Base-by-base conservation (phyloP, 37 sponge, comb jelly and placozoan genomes). In the Mnemiopsis leidyi region DNA sequence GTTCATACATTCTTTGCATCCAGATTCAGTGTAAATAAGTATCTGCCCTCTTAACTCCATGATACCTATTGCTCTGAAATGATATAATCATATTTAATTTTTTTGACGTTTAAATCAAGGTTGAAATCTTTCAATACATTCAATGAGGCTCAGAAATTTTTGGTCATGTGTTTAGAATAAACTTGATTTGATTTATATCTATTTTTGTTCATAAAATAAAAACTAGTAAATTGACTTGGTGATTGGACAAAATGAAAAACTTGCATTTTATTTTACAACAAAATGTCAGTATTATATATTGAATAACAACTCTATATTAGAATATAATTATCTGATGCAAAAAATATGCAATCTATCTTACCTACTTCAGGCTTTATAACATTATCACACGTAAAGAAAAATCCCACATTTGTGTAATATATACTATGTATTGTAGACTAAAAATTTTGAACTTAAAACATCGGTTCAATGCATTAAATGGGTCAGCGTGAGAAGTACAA, bases 1-100 rank as follows among this genome's bases (percentile, higher is more conserved):
- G 48, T 40, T 85, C 90, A 85, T 85, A 40, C 90, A 40, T 38
- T 85, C 90, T 26, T 40, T 85, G 26, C 90, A 85, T 0, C 90
- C 90, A 25, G 48, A 23, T 25, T 85, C 61, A 18, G 90, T 39
- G 48, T 32, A 85, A 18, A 85, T 21, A 7, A 85, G 35, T 21
- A 85, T 85, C 29, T 40, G 40, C 13, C 90, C 90, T 40, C 25
- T 38, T 13, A 85, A 28, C 36, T 85, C 90, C 90, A 85, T 85
- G 36, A n/a, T n/a, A n/a, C n/a, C n/a, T n/a, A n/a, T n/a, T n/a
- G n/a, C n/a, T n/a, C n/a, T n/a, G n/a, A n/a, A n/a, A n/a, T n/a
- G n/a, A n/a, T n/a, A n/a, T n/a, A n/a, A n/a, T n/a, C n/a, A n/a
- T n/a, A n/a, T n/a, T n/a, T n/a, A n/a, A n/a, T n/a, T n/a, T n/a